Base-by-base conservation (phyloP, 1,140 invertebrate species). In the Scaptomyza montana region DNA sequence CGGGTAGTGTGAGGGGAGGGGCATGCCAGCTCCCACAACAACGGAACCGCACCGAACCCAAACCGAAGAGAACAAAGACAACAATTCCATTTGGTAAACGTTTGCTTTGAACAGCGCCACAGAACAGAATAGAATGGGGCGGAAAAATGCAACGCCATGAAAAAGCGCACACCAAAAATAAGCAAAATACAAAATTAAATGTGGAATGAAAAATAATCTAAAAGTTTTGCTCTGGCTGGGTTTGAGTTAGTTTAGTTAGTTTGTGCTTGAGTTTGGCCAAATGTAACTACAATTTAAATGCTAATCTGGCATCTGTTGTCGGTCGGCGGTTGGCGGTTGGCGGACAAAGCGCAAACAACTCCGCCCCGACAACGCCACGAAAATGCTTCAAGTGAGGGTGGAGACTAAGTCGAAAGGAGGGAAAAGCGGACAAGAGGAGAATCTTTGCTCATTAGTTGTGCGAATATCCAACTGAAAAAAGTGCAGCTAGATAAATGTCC, bases 211-310 rank as follows among this genome's bases (percentile, higher is more conserved):
- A 86, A 86, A 86, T 81, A 86, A 81, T 86, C 78, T 86, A 75
- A 63, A 62, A 56, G 33, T 63, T 45, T 75, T 25, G 21, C 21
- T 53, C 33, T 36, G 33, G 66, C 61, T 64, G 60, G 63, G 64
- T 45, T 67, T 67, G 25, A 57, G 70, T 67, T 67, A 68, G 80
- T 75, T 36, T 36, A 36, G 33, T 36, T 36, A 36, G 33, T 36
- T 80, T 71, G 39, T 70, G 77, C 43, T 64, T 68, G 68, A 63
- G 50, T 68, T 80, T 86, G 77, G 81, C 67, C 74, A 86, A 86
- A 86, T 86, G 81, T 87, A 86, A 86, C 78, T 86, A 86, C 81
- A 86, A 86, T 86, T 87, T 86, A 86, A 86, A 86, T 86, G 81
- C 81, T 86, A 86, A 86, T 86, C 81, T 86, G 82, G 81, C 81